These are phyloP conservation scores for Leucophenga varia DNA, from an alignment of 1,140 invertebrate species.

Conservation along the genomic window DNA sequence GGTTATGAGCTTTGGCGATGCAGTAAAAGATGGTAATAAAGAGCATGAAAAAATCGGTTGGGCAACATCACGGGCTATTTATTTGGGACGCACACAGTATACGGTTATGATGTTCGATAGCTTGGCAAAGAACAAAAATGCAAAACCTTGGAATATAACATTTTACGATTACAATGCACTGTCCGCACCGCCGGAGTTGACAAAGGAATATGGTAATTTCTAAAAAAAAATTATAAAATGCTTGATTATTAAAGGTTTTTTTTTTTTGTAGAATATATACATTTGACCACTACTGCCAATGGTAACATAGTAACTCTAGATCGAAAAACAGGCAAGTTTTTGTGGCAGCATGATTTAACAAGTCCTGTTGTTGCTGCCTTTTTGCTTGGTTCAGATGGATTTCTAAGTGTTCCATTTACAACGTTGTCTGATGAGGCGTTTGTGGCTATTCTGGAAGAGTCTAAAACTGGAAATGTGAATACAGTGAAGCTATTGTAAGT, in stretches of 20 bases:
- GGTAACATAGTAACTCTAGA: slow-evolving; percentile 81
- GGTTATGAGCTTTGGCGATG: slow-evolving; percentile 66
- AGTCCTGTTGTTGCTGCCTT: slow-evolving; percentile 93
- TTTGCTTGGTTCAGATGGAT: slow-evolving; percentile 72
- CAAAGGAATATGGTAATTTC: slow-evolving; percentile 82
- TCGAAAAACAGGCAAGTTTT: slow-evolving; percentile 69
- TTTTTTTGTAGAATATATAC: slow-evolving; percentile 69
- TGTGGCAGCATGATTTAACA: slow-evolving; percentile 85
- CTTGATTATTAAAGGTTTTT: slow-evolving; percentile 26
- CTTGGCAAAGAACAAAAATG: slow-evolving; percentile 67
- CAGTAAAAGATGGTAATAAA: slow-evolving; percentile 31
- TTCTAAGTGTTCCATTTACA: slow-evolving; percentile 86
- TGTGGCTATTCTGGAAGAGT: slow-evolving; percentile 69
- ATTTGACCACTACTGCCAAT: slow-evolving; percentile 87
- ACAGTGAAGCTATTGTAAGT: slow-evolving; percentile 78
- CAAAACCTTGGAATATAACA: slow-evolving; percentile 92
- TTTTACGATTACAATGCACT: slow-evolving; percentile 85
- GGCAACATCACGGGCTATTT: slow-evolving; percentile 49
- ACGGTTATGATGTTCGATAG: slow-evolving; percentile 93
- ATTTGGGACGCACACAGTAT: slow-evolving; percentile 78
- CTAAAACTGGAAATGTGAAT: slow-evolving; percentile 63
- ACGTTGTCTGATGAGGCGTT: slow-evolving; percentile 86
- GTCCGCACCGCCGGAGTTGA: slow-evolving; percentile 71
- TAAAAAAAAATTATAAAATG: slow-evolving; percentile 6
- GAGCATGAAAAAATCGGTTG: slow-evolving; percentile 38